Evolutionary conservation across 2,888 invertebrate genomes (phyloP).

Genomic region (Tipula vernalis): DNA sequence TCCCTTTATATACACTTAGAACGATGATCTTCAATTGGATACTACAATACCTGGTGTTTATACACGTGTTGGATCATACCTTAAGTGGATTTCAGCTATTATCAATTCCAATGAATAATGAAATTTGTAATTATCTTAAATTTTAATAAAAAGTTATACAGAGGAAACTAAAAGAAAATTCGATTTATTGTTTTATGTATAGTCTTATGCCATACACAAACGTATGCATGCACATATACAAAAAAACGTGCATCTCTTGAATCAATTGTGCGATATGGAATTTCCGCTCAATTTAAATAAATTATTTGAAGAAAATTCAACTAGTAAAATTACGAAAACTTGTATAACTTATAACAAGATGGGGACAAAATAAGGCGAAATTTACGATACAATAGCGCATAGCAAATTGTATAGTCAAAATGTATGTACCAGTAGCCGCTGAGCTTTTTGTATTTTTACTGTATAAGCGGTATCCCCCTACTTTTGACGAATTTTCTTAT

Average conservation of each 20-base stretch:
- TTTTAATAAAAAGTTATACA: not conserved
- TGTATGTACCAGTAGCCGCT: no score
- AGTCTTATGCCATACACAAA: not conserved
- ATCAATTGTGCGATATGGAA: not conserved
- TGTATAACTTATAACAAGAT: not conserved
- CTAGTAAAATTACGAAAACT: not conserved
- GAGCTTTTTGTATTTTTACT: no score
- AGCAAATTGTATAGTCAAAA: no score
- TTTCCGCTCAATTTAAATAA: not conserved
- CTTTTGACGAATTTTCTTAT: not conserved
- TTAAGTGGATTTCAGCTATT: constrained; percentile 18
- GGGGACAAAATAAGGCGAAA: no score
- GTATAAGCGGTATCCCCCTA: not conserved
- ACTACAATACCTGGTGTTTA: constrained; percentile 19
- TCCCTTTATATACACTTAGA: not conserved
- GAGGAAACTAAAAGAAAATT: not conserved
- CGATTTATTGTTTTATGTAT: not conserved
- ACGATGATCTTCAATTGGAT: constrained; percentile 14
- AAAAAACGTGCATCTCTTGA: not conserved
- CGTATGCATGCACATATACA: not conserved
- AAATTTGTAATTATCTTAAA: not conserved
- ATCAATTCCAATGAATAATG: not conserved
- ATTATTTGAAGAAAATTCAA: not conserved
- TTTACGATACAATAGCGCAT: not conserved
- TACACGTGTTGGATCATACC: constrained; percentile 17